Evolutionary conservation across 2,113 vertebrate genomes (phyloP).

Genomic region (Glaucomys volans): DNA sequence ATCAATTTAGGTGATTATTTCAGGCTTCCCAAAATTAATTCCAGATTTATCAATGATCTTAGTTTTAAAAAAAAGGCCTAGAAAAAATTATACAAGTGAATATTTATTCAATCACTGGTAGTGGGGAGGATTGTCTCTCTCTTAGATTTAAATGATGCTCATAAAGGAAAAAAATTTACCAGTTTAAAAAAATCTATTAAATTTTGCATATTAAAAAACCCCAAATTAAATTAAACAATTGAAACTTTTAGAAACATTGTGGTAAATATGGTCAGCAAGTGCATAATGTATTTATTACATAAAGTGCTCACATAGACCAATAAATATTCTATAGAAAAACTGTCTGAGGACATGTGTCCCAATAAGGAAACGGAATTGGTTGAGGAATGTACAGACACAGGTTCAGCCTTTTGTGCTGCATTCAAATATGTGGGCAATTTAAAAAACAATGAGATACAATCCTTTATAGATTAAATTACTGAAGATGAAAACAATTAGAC

Average conservation of each 20-base stretch:
- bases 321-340: not conserved
- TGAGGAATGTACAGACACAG: not conserved
- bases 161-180: not conserved
- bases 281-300: not conserved
- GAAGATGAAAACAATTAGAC: not conserved
- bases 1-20: conserved; percentile 57
- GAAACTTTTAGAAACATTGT: not conserved
- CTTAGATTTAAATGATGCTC: conserved; percentile 13
- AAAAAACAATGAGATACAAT: not conserved
- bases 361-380: not conserved
- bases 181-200: not conserved
- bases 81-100: not conserved
- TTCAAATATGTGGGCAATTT: not conserved
- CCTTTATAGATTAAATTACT: not conserved
- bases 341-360: not conserved
- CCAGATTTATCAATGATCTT: conserved; percentile 55
- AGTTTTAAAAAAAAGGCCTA: not conserved
- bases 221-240: conserved; percentile 10
- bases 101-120: not conserved
- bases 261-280: not conserved
- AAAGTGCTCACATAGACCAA: not conserved
- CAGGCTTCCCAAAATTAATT: conserved; percentile 52
- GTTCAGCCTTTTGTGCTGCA: not conserved
- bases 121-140: not conserved
- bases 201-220: not conserved